Evolutionary conservation across 2,888 invertebrate genomes (phyloP), one percentile per base, ranked within the genome.

Genomic region (Xestia sexstrigata): DNA sequence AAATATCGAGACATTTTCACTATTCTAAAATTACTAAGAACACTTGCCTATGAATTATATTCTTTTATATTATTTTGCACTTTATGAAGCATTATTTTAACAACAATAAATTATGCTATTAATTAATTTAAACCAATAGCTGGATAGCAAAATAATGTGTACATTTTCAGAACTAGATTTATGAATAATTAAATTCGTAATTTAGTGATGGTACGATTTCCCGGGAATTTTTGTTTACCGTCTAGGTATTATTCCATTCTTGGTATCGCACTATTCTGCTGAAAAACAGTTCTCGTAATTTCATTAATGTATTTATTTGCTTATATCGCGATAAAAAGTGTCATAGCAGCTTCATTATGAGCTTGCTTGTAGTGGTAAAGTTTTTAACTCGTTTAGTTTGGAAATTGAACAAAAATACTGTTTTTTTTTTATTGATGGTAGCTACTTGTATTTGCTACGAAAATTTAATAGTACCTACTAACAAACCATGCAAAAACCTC

Each of bases 161-260:
- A 62, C 20, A 35, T 71, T 70, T 68, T 63, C 17, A 45, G 6
- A 60, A n/a, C 35, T 17, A 15, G 20, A 49, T 68, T 69, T 52
- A 65, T 65, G n/a, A 63, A 65, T 49, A 47, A 49, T 8, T 26
- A 42, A 20, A 42, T 30, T 45, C 26, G 0, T n/a, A n/a, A 9
- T 17, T 45, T 60, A 63, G 72, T 72, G 66, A 47, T 35, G 71
- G 8, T 39, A 20, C 3, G 39, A 65, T 49, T 72, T 49, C 47
- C 9, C 30, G 70, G n/a, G 72, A n/a, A 47, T 7, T 45, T 6
- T 20, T 30, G 20, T 62, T 45, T n/a, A 17, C 9, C 17, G 20
- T 35, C 15, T 11, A 0, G 20, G 20, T 8, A 26, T 70, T 39
- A 42, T 52, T 26, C 2, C 15, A 58, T 58, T 58, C 58, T 26